A percentile compares a stretch with the other conserved stretches of the same genome.
Evolutionary conservation across 2,797 vertebrate species (phyloP).

Genomic region (Chanos chanos): DNA sequence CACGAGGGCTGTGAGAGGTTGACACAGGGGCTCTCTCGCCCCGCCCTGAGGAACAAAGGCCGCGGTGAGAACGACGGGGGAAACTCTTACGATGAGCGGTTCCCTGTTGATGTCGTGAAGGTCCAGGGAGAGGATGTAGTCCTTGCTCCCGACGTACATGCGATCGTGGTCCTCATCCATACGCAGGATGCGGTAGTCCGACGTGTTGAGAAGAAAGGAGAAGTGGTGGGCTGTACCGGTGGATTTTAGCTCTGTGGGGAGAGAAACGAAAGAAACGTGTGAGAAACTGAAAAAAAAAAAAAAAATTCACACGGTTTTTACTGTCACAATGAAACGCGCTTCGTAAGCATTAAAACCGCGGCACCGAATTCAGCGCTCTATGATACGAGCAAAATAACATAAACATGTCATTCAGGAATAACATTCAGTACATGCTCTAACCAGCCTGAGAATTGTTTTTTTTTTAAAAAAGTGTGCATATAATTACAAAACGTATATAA

Average conservation of each 20-base stretch:
- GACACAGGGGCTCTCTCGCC: too few relatives aligned
- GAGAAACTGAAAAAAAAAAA: neutral
- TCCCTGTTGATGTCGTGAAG: conserved; percentile 97
- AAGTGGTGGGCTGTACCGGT: conserved; percentile 92
- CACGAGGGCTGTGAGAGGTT: too few relatives aligned
- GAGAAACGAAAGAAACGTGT: conserved; percentile 35
- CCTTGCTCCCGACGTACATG: conserved; percentile 97
- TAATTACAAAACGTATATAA: neutral
- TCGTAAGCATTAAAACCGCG: too few relatives aligned
- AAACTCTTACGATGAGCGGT: conserved; percentile 88
- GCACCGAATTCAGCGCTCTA: too few relatives aligned
- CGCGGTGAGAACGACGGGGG: neutral
- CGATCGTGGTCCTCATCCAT: conserved; percentile 98
- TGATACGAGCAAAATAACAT: too few relatives aligned
- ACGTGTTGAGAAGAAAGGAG: conserved; percentile 91
- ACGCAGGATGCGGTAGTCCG: conserved; percentile 91
- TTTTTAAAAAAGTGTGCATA: neutral
- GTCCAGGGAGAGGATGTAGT: conserved; percentile 92
- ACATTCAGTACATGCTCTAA: too few relatives aligned
- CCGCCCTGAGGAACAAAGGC: too few relatives aligned
- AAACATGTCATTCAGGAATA: too few relatives aligned
- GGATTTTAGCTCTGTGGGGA: conserved; percentile 81
- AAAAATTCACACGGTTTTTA: too few relatives aligned
- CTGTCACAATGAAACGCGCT: neutral
- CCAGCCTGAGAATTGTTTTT: too few relatives aligned